These are phyloP conservation scores for Aplodontia rufa DNA, from an alignment of 2,113 vertebrate species.

Conservation along the genomic window DNA sequence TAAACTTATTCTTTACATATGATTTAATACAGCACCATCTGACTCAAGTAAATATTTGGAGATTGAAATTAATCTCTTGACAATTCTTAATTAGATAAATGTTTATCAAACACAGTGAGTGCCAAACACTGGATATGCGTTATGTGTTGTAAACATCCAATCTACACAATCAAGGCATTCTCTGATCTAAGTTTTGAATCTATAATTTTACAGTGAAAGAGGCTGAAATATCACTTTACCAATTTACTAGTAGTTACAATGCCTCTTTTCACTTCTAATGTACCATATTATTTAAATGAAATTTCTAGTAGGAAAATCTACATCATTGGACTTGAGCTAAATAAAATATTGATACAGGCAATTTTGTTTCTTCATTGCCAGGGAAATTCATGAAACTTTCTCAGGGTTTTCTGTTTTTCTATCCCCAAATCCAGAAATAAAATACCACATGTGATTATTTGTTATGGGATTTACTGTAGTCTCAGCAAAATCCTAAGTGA, in stretches of 20 bases:
- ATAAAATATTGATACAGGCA: background rate
- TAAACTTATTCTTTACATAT: background rate
- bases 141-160: background rate
- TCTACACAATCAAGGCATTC: background rate
- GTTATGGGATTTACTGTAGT: background rate
- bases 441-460: background rate
- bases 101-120: background rate
- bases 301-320: background rate
- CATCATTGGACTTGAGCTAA: background rate
- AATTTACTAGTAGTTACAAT: background rate
- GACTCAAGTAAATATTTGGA: constrained; percentile 46
- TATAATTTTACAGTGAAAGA: constrained; percentile 4
- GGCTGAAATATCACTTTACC: background rate
- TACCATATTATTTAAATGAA: background rate
- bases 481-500: background rate
- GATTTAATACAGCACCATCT: background rate
- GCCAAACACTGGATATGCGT: background rate
- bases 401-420: background rate
- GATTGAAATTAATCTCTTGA: constrained; percentile 38
- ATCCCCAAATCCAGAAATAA: background rate
- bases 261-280: background rate
- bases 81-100: constrained; percentile 40
- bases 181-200: background rate
- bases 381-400: background rate
- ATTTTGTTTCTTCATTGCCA: background rate